Base-by-base conservation (phyloP, 2,113 vertebrate species). In the Oreocharis arfaki region DNA sequence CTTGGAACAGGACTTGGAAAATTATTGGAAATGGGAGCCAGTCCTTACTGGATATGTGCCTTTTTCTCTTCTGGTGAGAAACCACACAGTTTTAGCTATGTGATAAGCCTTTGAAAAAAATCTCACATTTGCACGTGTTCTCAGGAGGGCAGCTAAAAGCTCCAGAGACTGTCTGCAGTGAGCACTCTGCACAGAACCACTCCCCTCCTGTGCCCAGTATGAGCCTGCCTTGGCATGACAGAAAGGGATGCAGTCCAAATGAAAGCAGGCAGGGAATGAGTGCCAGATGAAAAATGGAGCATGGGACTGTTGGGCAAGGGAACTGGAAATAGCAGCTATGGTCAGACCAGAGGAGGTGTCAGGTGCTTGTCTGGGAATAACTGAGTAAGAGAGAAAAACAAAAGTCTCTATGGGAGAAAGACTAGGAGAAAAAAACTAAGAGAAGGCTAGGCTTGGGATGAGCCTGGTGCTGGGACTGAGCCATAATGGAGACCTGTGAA, bases 1-100 rank as follows among this genome's bases (percentile, higher is more conserved):
- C 56, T 79, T 96, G 90, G 96, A 94, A 96, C 23, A 56, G 37
- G 76, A 95, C 60, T 81, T 94, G 96, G 88, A 96, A 97, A 94
- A 90, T 78, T 80, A 94, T 28, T 4, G 56, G 76, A 92, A 92
- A 96, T 3, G 1, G 90, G 71, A 94, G 95, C 79, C 87, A 95
- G 86, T 84, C 95, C 91, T 90, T 75, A 84, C 63, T 96, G 96
- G 90, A 90, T 95, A 77, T 84, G 63, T 78, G 76, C 92, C 90
- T 93, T 89, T 90, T 87, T 86, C 83, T 92, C 85, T 64, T 86
- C 90, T 95, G 87, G 83, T 88, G 88, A 84, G 61, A 92, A 97
- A 96, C 93, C 90, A 95, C 94, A 95, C 18, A 42, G 56, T 78
- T 96, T 71, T 94, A 92, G 92, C 96, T 88, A 87, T 5, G 44